Percentiles rank a stretch among this genome's conserved stretches.
Evolutionary conservation across 2,888 invertebrate species (phyloP).

Genomic region (Philonicus albiceps): DNA sequence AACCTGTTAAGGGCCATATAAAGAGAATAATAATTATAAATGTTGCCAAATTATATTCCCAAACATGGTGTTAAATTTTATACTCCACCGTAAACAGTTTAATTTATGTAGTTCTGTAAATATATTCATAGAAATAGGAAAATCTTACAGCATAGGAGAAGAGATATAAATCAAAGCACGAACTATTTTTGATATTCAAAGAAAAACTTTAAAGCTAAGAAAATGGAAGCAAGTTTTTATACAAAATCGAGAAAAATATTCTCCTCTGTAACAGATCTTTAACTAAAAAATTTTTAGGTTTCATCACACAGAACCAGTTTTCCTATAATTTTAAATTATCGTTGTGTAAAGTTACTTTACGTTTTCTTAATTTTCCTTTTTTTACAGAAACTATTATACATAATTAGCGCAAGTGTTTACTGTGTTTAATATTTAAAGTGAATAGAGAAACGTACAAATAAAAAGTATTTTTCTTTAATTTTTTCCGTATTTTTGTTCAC

Average conservation of each 20-base stretch:
- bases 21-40: not conserved
- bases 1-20: not conserved
- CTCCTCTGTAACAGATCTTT: not conserved
- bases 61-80: not conserved
- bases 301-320: slow-evolving; percentile 7
- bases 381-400: not conserved
- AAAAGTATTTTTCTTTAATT: slow-evolving; percentile 26
- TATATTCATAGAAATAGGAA: not conserved
- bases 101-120: not conserved
- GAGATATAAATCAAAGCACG: not conserved
- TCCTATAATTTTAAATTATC: not conserved
- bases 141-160: not conserved
- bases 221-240: not conserved
- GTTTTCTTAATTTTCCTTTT: not conserved
- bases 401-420: not conserved
- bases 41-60: not conserved
- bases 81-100: not conserved
- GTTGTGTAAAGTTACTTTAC: not conserved
- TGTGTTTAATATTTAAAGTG: not conserved
- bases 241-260: not conserved
- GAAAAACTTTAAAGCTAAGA: not conserved
- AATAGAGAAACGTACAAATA: slow-evolving; percentile 40
- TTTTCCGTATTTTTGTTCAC: not conserved
- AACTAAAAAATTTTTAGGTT: not conserved
- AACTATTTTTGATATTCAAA: slow-evolving; percentile 27